A percentile compares a stretch with the other conserved stretches of the same genome.
Evolutionary conservation across 1,140 invertebrate species (phyloP).

Genomic region (Frieseomelitta varia): DNA sequence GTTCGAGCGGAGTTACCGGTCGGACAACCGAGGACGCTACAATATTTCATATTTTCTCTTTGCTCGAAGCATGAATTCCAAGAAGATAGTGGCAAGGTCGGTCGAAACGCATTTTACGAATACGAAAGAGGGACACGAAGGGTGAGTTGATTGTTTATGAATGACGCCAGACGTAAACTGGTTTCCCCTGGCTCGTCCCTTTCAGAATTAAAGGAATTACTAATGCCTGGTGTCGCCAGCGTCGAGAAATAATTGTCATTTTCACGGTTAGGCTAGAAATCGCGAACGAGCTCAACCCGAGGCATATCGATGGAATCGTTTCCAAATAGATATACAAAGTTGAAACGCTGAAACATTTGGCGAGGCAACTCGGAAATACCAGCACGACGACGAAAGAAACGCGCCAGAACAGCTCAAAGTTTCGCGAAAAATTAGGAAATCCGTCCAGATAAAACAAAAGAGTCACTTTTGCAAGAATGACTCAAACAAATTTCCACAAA

Average conservation of each 20-base stretch:
- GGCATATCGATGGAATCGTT: too few species aligned
- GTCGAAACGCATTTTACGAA: conserved; percentile 38
- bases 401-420: not conserved
- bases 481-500: too few species aligned
- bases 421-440: not conserved
- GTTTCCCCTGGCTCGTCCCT: conserved; percentile 19
- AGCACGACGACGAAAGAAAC: too few species aligned
- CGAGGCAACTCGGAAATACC: too few species aligned
- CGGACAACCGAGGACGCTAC: conserved; percentile 7
- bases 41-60: conserved; percentile 31
- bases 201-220: not conserved
- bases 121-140: conserved; percentile 42
- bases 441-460: not conserved
- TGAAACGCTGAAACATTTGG: not conserved
- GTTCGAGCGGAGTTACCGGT: not conserved
- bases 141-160: conserved; percentile 12
- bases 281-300: too few species aligned
- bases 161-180: conserved; percentile 39
- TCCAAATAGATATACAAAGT: too few species aligned
- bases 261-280: not conserved
- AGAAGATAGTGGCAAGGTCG: conserved; percentile 27
- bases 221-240: not conserved
- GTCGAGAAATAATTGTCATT: not conserved
- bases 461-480: too few species aligned
- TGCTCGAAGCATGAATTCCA: conserved; percentile 16